phyloP scores from a whole-genome alignment of 2,888 invertebrate species.

The Salpingus planirostris region DNA sequence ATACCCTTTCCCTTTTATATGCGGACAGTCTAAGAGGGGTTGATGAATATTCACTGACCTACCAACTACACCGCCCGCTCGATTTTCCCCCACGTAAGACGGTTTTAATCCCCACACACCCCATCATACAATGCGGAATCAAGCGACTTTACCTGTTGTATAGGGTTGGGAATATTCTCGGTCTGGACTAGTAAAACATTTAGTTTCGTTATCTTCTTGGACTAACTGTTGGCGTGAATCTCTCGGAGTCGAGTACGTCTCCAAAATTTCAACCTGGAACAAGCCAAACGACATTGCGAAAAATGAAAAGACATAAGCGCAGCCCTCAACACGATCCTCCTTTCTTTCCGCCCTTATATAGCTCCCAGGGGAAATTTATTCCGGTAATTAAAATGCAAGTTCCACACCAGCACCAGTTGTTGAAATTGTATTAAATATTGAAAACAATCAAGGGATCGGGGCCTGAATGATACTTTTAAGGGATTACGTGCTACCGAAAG shows the following conservation, averaged over 20 bases:
- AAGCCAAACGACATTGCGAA: slow-evolving; percentile 1
- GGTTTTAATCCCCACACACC: too few relatives aligned
- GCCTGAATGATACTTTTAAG: not conserved
- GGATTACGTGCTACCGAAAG: not conserved
- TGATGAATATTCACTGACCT: too few relatives aligned
- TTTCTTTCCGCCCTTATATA: slow-evolving; percentile 11
- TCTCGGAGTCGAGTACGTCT: slow-evolving; percentile 65
- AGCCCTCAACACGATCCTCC: too few relatives aligned
- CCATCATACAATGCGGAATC: too few relatives aligned
- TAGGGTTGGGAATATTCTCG: slow-evolving; percentile 49
- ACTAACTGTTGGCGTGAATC: slow-evolving; percentile 46
- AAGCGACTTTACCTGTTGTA: slow-evolving; percentile 44
- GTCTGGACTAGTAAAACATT: slow-evolving; percentile 47
- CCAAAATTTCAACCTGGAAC: slow-evolving; percentile 61
- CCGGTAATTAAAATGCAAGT: slow-evolving; percentile 18
- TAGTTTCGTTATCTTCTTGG: slow-evolving; percentile 40
- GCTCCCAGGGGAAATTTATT: slow-evolving; percentile 15
- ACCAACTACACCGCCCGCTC: too few relatives aligned
- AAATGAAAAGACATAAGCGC: slow-evolving; percentile 7
- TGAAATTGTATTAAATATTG: slow-evolving; percentile 20
- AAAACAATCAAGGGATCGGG: slow-evolving; percentile 6
- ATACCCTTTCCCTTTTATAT: too few relatives aligned
- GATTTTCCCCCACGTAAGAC: too few relatives aligned
- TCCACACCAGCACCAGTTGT: too few relatives aligned
- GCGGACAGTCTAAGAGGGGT: too few relatives aligned